phyloP scores from a whole-genome alignment of 2,113 vertebrate genomes.

The Hemiscyllium ocellatum region DNA sequence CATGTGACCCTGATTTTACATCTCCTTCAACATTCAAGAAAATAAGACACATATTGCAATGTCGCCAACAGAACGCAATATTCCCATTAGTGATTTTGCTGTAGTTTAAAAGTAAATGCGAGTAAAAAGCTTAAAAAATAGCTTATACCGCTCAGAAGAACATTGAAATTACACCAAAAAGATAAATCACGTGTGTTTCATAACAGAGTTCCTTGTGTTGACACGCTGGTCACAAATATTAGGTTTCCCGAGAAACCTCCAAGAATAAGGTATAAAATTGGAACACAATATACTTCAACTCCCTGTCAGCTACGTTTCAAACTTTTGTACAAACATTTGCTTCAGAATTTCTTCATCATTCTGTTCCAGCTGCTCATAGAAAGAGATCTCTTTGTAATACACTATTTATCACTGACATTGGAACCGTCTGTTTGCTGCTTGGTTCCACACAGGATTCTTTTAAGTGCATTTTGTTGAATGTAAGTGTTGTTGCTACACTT shows the following conservation, averaged over 20 bases:
- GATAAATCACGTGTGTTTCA: slow-evolving; percentile 13
- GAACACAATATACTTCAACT: not conserved
- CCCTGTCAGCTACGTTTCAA: not conserved
- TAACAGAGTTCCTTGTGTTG: not conserved
- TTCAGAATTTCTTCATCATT: slow-evolving; percentile 17
- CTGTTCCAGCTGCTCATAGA: not conserved
- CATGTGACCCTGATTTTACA: not conserved
- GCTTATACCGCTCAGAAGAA: slow-evolving; percentile 1
- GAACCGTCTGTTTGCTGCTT: not conserved
- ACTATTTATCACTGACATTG: not conserved
- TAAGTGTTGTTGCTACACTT: slow-evolving; percentile 31
- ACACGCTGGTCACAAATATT: not conserved
- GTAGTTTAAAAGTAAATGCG: not conserved
- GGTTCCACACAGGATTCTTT: not conserved
- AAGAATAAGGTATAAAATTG: not conserved
- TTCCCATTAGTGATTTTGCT: not conserved
- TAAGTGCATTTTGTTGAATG: slow-evolving; percentile 32
- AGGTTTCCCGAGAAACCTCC: not conserved
- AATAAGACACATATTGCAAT: slow-evolving; percentile 14
- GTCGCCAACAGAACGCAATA: not conserved
- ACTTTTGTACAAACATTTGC: not conserved
- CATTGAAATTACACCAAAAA: slow-evolving; percentile 4
- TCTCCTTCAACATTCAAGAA: not conserved
- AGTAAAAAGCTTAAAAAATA: slow-evolving; percentile 5
- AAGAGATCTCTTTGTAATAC: slow-evolving; percentile 1